Evolutionary conservation across 2,797 vertebrate genomes (phyloP).

Genomic region (Poecile montanus): DNA sequence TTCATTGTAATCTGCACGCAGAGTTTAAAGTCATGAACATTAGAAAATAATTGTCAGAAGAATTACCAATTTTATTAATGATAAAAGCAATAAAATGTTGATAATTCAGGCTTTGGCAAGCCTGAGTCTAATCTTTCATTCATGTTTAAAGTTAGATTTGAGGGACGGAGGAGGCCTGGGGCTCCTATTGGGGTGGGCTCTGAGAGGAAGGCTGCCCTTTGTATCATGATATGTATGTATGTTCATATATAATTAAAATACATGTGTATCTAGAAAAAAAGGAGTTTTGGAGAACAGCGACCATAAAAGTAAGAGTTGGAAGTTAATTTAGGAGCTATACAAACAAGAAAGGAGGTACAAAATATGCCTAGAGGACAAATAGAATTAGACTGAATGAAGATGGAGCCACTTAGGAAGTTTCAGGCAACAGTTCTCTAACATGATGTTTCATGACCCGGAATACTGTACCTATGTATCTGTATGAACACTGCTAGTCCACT

Average conservation of each 20-base stretch:
- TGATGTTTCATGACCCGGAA: not conserved
- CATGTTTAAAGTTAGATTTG: not conserved
- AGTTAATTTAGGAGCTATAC: not conserved
- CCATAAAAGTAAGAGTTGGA: not conserved
- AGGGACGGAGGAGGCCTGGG: not conserved
- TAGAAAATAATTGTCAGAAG: not conserved
- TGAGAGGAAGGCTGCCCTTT: not conserved
- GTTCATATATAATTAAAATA: not conserved
- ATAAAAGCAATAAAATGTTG: not conserved
- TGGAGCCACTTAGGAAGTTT: fast-evolving
- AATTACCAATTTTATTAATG: not conserved
- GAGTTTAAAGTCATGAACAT: not conserved
- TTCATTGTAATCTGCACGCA: not conserved
- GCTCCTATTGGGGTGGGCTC: not conserved
- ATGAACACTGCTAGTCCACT: not conserved
- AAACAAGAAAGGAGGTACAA: not conserved
- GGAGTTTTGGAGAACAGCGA: not conserved
- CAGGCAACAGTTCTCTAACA: not conserved
- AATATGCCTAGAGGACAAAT: not conserved
- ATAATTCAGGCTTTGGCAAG: not conserved
- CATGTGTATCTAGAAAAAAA: not conserved
- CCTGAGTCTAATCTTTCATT: not conserved
- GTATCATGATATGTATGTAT: not conserved
- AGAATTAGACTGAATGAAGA: not conserved
- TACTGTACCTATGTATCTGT: fast-evolving